These are phyloP conservation scores for Chascanopsetta lugubris DNA, from an alignment of 2,113 vertebrate genomes.

Conservation along the genomic window DNA sequence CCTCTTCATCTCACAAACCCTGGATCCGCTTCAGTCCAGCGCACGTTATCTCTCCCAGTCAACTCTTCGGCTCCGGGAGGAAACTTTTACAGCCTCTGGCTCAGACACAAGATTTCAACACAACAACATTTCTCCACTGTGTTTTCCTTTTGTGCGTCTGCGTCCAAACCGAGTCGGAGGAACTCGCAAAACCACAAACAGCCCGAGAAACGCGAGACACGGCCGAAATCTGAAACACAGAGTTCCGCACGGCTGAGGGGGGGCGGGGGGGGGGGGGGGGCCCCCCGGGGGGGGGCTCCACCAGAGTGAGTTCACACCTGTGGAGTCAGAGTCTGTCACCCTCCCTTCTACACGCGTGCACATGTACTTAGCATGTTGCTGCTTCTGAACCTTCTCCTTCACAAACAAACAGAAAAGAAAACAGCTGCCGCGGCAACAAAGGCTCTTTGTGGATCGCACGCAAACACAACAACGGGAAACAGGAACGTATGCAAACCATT, in stretches of 20 bases:
- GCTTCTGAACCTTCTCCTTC: conserved; percentile 19
- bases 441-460: conserved; percentile 47
- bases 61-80: too few relatives aligned
- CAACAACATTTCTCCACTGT: not conserved
- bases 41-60: not conserved
- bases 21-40: not conserved
- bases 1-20: not conserved
- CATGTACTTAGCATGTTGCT: not conserved
- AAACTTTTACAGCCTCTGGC: too few relatives aligned
- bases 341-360: too few relatives aligned
- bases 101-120: not conserved
- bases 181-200: not conserved
- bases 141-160: not conserved
- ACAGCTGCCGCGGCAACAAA: conserved; percentile 56
- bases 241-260: too few relatives aligned
- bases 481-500: not conserved
- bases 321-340: not conserved
- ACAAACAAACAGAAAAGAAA: conserved; percentile 25
- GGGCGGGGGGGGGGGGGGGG: too few relatives aligned
- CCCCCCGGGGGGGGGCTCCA: too few relatives aligned
- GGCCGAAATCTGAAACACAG: not conserved
- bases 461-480: conserved; percentile 27
- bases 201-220: too few relatives aligned
- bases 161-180: not conserved
- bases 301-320: too few relatives aligned